phyloP scores from a whole-genome alignment of 2,113 vertebrate species.

The Oryctolagus cuniculus region mOryCun1.1 NC_091441.1:40616501-40617000 shows the following conservation, averaged over 20 bases:
- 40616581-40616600: background rate
- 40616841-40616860: background rate
- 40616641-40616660: background rate
- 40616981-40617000: background rate
- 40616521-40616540: background rate
- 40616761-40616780: background rate
- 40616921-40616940: no score
- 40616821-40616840: background rate
- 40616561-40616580: constrained; percentile 4
- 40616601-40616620: background rate
- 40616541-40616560: background rate
- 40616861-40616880: constrained; percentile 2
- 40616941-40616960: no score
- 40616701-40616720: background rate
- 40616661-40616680: background rate
- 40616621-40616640: background rate
- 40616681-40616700: background rate
- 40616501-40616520: constrained; percentile 47
- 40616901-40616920: background rate
- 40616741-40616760: background rate
- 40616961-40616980: background rate
- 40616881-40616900: background rate
- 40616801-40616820: background rate
- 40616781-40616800: background rate
- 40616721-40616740: background rate